phyloP scores from a whole-genome alignment of 2,797 vertebrate species.

The Poecilia gillii region DNA sequence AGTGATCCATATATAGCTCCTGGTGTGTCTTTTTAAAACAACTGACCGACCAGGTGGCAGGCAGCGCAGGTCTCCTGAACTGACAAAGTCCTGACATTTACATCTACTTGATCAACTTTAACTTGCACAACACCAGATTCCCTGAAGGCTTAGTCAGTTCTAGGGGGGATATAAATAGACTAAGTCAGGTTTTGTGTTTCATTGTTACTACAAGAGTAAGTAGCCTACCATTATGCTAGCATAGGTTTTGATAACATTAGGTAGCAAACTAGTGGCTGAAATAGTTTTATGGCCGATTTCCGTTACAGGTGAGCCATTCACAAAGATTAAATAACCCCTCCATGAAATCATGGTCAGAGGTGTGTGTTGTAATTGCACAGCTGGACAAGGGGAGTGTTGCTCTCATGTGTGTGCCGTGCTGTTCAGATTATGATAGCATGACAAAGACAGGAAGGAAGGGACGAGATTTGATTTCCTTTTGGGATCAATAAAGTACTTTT shows the following conservation, averaged over 20 bases:
- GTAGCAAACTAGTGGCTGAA: neutral
- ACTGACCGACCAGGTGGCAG: neutral
- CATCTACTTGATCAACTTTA: neutral
- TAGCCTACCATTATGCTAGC: neutral
- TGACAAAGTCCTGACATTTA: neutral
- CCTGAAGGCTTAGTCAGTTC: neutral
- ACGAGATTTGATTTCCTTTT: no score
- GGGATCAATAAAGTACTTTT: no score
- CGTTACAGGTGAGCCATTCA: neutral
- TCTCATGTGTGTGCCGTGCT: neutral
- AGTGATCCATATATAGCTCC: neutral
- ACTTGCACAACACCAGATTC: neutral
- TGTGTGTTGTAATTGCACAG: neutral
- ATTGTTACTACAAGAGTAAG: neutral
- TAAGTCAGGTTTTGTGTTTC: neutral
- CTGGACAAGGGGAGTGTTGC: neutral
- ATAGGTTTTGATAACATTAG: neutral
- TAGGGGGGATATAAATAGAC: neutral
- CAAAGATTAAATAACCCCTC: neutral
- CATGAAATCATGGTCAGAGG: neutral
- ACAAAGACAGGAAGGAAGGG: neutral
- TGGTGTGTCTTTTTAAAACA: neutral
- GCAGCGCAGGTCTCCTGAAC: neutral
- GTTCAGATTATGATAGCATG: neutral
- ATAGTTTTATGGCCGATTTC: neutral